phyloP scores from a whole-genome alignment of 2,888 invertebrate species.

The Hemistola chrysoprasaria region DNA sequence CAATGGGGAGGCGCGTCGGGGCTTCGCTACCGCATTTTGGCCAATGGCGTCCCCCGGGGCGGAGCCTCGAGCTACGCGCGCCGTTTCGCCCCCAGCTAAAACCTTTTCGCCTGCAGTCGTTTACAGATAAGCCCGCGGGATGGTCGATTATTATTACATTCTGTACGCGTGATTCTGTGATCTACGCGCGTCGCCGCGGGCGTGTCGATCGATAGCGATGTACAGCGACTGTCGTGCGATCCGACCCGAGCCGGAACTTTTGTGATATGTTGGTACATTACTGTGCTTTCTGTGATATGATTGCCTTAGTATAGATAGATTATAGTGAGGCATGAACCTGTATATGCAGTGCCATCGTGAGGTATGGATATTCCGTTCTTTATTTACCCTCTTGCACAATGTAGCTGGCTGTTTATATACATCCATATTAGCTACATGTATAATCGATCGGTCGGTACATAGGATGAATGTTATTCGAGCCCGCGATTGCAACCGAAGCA shows the following conservation, averaged over 20 bases:
- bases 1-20: slow-evolving; percentile 64
- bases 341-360: slow-evolving; percentile 81
- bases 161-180: slow-evolving; percentile 72
- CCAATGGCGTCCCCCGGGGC: slow-evolving; percentile 76
- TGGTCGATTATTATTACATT: slow-evolving; percentile 80
- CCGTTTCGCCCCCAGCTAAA: slow-evolving; percentile 80
- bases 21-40: slow-evolving; percentile 62
- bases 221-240: slow-evolving; percentile 51
- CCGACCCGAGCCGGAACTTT: slow-evolving; percentile 44
- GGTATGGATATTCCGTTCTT: slow-evolving; percentile 60
- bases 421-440: too few species aligned
- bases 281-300: slow-evolving; percentile 74
- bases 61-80: slow-evolving; percentile 74
- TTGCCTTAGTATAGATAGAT: slow-evolving; percentile 75
- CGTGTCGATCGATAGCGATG: slow-evolving; percentile 70
- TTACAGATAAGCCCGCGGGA: slow-evolving; percentile 81
- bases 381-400: too few species aligned
- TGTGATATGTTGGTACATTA: slow-evolving; percentile 40
- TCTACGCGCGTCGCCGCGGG: slow-evolving; percentile 65
- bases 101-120: slow-evolving; percentile 82
- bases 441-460: too few species aligned
- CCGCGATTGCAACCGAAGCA: too few species aligned
- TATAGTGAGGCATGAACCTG: slow-evolving; percentile 70
- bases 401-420: too few species aligned
- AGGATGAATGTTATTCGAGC: too few species aligned